phyloP scores from a whole-genome alignment of 37 sponge, comb jelly and placozoan genomes.

The Trichoplax adhaerens region DNA sequence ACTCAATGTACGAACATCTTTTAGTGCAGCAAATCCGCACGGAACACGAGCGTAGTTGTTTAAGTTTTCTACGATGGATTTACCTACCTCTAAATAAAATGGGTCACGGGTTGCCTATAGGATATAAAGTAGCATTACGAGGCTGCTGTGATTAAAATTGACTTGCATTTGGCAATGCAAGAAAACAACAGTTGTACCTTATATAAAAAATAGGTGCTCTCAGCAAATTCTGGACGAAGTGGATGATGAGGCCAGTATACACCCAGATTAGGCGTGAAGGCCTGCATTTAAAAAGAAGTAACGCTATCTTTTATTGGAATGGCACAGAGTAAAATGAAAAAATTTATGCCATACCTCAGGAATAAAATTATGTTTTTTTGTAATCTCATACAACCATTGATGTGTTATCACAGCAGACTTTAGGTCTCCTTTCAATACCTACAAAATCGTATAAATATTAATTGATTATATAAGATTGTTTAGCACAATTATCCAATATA shows the following conservation, averaged over 20 bases:
- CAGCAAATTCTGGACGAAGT: conserved; percentile 85
- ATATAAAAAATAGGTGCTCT: conserved; percentile 88
- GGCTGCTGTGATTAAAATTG: too few species aligned
- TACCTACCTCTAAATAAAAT: conserved; percentile 68
- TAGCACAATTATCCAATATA: too few species aligned
- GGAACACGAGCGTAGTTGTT: conserved; percentile 49
- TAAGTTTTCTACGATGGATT: conserved; percentile 49
- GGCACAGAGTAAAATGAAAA: neutral
- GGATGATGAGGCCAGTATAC: conserved; percentile 84
- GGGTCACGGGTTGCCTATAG: conserved; percentile 70
- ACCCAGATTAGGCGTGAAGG: conserved; percentile 59
- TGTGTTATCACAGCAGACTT: conserved; percentile 46
- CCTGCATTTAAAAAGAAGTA: conserved; percentile 27
- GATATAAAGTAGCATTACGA: neutral
- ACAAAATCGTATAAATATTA: neutral
- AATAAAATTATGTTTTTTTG: conserved; percentile 51
- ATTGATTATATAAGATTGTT: too few species aligned
- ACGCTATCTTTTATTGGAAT: neutral
- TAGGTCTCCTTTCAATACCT: conserved; percentile 67
- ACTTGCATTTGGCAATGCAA: too few species aligned
- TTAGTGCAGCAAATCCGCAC: conserved; percentile 82
- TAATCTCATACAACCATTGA: conserved; percentile 58
- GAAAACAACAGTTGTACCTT: conserved; percentile 19
- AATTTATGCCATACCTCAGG: conserved; percentile 36
- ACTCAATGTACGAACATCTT: conserved; percentile 45